A percentile compares a stretch with the other conserved stretches of the same genome.
These are phyloP conservation scores for Pantherophis alleghaniensis DNA, from an alignment of 2,797 vertebrate genomes.

Conservation along the genomic window DNA sequence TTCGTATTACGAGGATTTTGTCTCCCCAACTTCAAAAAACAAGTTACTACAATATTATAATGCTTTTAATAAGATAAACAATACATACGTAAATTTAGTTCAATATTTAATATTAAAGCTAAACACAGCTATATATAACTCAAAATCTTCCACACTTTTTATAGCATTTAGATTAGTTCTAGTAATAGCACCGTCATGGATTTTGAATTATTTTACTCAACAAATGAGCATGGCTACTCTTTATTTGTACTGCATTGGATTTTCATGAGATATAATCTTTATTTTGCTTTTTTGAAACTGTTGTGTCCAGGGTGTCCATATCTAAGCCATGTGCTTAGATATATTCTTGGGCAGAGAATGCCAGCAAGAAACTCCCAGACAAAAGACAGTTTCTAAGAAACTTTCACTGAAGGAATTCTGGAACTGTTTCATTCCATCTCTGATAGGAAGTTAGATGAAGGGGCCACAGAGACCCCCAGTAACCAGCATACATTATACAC, in stretches of 20 bases:
- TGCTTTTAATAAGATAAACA: neutral
- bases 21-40: neutral
- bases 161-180: too few relatives aligned
- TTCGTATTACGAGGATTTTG: neutral
- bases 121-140: neutral
- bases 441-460: neutral
- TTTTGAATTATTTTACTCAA: neutral
- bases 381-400: neutral
- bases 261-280: neutral
- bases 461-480: too few relatives aligned
- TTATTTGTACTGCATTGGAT: neutral
- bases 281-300: neutral
- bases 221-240: neutral
- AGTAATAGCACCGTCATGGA: neutral
- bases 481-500: too few relatives aligned
- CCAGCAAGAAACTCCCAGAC: neutral
- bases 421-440: neutral
- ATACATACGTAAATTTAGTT: neutral
- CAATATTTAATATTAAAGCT: neutral
- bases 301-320: neutral
- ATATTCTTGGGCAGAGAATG: neutral
- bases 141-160: too few relatives aligned
- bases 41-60: neutral
- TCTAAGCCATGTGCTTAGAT: neutral
- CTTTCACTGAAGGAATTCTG: neutral